Percentiles rank a stretch among this genome's conserved stretches.
Conservation (phyloP, 2,797 vertebrate genomes). For the Ataeniobius toweri region DNA sequence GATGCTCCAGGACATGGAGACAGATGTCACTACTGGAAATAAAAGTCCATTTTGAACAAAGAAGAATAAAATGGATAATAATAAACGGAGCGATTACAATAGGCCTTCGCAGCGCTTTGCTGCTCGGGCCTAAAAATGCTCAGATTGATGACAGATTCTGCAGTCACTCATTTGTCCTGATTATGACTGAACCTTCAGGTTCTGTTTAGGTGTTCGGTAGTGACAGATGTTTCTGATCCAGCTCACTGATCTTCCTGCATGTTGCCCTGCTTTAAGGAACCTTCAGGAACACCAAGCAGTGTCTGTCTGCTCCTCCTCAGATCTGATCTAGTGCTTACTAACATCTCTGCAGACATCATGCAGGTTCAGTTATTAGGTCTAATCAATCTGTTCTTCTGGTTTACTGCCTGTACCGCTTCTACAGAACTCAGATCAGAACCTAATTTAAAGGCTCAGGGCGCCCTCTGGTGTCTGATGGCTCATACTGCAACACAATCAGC, state of each 20-base stretch:
- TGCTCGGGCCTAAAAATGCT: too few species aligned
- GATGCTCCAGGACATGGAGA: constrained; percentile 12
- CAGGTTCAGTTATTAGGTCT: background rate
- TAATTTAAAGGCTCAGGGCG: background rate
- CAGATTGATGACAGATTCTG: too few species aligned
- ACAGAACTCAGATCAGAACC: background rate
- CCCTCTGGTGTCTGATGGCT: constrained; percentile 40
- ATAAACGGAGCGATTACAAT: too few species aligned
- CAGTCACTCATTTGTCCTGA: too few species aligned
- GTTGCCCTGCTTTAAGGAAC: constrained; percentile 11
- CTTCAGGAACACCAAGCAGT: background rate
- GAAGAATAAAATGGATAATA: too few species aligned
- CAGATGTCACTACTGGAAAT: constrained; percentile 17
- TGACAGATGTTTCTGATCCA: constrained; percentile 31
- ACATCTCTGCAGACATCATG: constrained; percentile 13
- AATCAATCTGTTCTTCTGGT: background rate
- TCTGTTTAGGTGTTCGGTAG: background rate
- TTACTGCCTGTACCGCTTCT: background rate
- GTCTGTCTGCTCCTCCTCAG: background rate
- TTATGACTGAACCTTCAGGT: background rate
- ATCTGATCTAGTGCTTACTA: constrained; percentile 28
- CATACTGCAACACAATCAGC: background rate
- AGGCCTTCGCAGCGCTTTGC: too few species aligned
- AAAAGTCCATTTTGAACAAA: too few species aligned
- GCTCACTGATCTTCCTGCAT: background rate